Evolutionary conservation across 2,888 invertebrate species (phyloP).

Genomic region (Drosophila koepferae): DNA sequence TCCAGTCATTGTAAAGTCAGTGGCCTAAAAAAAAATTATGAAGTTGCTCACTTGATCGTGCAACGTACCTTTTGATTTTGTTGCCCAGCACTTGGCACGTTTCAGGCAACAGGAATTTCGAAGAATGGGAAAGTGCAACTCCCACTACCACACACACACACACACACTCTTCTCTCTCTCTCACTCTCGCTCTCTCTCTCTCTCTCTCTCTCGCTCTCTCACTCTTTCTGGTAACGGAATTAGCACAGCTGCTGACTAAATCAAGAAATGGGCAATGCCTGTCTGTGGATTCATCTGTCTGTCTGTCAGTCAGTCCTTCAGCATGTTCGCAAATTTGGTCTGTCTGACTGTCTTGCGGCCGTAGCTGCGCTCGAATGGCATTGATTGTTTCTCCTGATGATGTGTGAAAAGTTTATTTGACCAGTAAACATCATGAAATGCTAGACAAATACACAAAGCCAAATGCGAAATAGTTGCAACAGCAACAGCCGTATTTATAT

Average conservation of each 20-base stretch:
- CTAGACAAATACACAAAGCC: conserved; percentile 66
- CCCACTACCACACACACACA: background rate
- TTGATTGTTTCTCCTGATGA: conserved; percentile 72
- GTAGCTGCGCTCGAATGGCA: conserved; percentile 49
- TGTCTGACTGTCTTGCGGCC: conserved; percentile 5
- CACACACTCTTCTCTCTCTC: background rate
- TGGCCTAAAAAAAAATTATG: conserved; percentile 79
- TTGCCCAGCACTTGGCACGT: conserved; percentile 83
- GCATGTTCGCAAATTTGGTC: conserved; percentile 1
- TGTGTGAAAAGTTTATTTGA: conserved; percentile 80
- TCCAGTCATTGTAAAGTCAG: conserved; percentile 75
- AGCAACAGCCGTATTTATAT: conserved; percentile 16
- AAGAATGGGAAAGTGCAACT: conserved; percentile 5
- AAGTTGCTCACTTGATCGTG: conserved; percentile 84
- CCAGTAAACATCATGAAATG: conserved; percentile 75
- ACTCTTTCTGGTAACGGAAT: conserved; percentile 8
- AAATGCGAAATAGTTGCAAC: conserved; percentile 28
- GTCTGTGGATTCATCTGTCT: conserved; percentile 28
- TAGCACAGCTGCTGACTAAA: conserved; percentile 48
- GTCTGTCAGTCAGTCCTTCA: background rate
- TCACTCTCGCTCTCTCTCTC: background rate
- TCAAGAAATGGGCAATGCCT: conserved; percentile 39
- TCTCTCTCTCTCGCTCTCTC: background rate
- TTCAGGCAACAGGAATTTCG: conserved; percentile 45
- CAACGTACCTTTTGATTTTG: conserved; percentile 83